Conservation (phyloP, 2,113 vertebrate species). For the Nerophis ophidion region DNA sequence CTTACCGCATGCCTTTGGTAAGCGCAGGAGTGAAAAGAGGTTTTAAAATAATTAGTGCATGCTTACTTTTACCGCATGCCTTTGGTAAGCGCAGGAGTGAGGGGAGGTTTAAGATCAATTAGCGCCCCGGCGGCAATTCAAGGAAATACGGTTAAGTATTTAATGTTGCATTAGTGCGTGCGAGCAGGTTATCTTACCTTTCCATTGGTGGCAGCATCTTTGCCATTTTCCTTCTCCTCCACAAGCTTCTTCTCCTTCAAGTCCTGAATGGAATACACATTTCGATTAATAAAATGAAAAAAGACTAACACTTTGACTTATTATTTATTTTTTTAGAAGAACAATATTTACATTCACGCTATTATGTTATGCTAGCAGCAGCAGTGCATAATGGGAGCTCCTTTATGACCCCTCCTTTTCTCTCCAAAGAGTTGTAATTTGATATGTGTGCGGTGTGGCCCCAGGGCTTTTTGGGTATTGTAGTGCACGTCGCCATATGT, state of each 20-base stretch:
- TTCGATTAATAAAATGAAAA: too few relatives aligned
- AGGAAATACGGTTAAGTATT: background rate
- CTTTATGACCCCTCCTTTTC: constrained; percentile 40
- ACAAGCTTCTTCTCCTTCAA: constrained; percentile 94
- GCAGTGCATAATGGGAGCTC: constrained; percentile 29
- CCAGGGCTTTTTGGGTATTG: constrained; percentile 64
- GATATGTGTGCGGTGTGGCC: constrained; percentile 60
- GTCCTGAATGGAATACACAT: constrained; percentile 69
- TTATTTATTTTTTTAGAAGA: too few relatives aligned
- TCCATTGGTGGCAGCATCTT: constrained; percentile 87
- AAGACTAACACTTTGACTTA: too few relatives aligned
- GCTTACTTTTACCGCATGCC: too few relatives aligned
- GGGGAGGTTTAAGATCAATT: too few relatives aligned
- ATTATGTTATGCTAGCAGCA: background rate
- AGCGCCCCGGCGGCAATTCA: too few relatives aligned
- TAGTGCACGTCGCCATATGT: constrained; percentile 61
- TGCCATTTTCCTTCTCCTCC: constrained; percentile 93
- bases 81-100: too few relatives aligned
- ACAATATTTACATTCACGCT: too few relatives aligned
- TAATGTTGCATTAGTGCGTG: background rate
- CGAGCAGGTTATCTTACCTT: constrained; percentile 62
- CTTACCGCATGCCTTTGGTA: too few relatives aligned
- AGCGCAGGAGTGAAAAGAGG: too few relatives aligned
- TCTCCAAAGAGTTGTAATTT: constrained; percentile 67
- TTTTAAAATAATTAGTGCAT: too few relatives aligned